Percentiles rank a stretch among this genome's conserved stretches.
Evolutionary conservation across 2,888 invertebrate genomes (phyloP).

Genomic region (Calameuta idolon): DNA sequence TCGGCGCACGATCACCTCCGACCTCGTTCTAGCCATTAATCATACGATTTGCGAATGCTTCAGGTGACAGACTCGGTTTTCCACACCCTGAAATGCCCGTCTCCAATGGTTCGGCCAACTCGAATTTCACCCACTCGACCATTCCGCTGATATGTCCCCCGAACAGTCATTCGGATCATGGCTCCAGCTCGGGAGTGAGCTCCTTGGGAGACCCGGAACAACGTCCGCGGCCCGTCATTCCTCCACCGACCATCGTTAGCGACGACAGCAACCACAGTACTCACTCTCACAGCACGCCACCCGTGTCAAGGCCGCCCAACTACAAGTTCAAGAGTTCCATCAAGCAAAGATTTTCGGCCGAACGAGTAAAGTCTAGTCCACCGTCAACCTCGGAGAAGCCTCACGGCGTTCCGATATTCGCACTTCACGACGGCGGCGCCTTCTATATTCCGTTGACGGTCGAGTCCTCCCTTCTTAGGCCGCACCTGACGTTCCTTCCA

Average conservation of each 20-base stretch:
- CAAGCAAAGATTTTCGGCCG: slow-evolving; percentile 83
- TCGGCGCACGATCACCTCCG: not conserved
- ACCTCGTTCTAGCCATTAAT: not conserved
- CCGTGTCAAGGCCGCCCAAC: slow-evolving; percentile 64
- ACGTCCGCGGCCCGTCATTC: slow-evolving; percentile 54
- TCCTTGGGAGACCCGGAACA: slow-evolving; percentile 57
- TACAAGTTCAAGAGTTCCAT: slow-evolving; percentile 97
- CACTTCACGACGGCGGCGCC: slow-evolving; percentile 87
- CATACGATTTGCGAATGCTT: not conserved
- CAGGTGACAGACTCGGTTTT: slow-evolving; percentile 64
- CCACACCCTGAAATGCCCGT: slow-evolving; percentile 60
- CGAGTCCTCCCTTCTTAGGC: slow-evolving; percentile 79
- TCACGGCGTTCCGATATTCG: slow-evolving; percentile 86
- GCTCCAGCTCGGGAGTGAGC: slow-evolving; percentile 63
- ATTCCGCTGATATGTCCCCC: slow-evolving; percentile 56
- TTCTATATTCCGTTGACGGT: slow-evolving; percentile 90
- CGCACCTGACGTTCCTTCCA: slow-evolving; percentile 70
- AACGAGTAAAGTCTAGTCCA: slow-evolving; percentile 66
- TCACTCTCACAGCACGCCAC: slow-evolving; percentile 66
- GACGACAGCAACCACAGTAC: slow-evolving; percentile 64
- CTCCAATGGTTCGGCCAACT: slow-evolving; percentile 44
- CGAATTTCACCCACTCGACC: slow-evolving; percentile 45
- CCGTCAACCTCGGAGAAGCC: slow-evolving; percentile 46
- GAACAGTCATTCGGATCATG: slow-evolving; percentile 56
- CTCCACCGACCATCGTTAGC: slow-evolving; percentile 65